These are phyloP conservation scores for Urechis unicinctus DNA, from an alignment of 2,888 invertebrate genomes.

Conservation along the genomic window DNA sequence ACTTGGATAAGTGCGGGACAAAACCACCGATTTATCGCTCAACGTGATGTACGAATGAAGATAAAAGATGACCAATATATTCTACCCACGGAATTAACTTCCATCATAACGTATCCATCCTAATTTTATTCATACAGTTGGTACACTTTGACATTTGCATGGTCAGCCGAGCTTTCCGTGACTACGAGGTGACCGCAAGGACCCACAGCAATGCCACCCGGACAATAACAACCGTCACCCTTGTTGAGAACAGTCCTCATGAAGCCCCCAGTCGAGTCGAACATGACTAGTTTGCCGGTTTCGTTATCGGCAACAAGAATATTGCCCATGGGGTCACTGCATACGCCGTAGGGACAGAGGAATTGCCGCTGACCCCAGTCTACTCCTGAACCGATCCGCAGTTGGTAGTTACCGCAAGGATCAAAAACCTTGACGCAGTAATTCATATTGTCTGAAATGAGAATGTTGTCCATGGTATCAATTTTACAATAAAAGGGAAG, in stretches of 20 bases:
- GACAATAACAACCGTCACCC: slow-evolving; percentile 7
- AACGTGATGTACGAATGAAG: too few relatives aligned
- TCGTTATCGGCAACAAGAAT: slow-evolving; percentile 15
- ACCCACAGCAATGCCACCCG: slow-evolving; percentile 13
- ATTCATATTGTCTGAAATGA: slow-evolving; percentile 31
- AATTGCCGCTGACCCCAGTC: slow-evolving; percentile 13
- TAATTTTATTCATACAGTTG: slow-evolving; percentile 1
- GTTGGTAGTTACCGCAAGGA: slow-evolving; percentile 17
- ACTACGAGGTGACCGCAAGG: slow-evolving; percentile 13
- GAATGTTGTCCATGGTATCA: slow-evolving; percentile 18
- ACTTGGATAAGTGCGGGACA: too few relatives aligned
- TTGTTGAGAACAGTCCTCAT: slow-evolving; percentile 1
- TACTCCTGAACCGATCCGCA: slow-evolving; percentile 16
- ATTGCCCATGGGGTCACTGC: slow-evolving; percentile 8
- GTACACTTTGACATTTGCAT: slow-evolving; percentile 2
- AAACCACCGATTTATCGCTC: too few relatives aligned
- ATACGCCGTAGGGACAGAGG: slow-evolving; percentile 18
- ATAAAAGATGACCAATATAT: too few relatives aligned
- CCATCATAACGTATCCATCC: too few relatives aligned
- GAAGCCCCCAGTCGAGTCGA: background rate
- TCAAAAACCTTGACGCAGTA: slow-evolving; percentile 33
- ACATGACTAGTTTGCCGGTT: slow-evolving; percentile 5
- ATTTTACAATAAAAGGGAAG: slow-evolving; percentile 14
- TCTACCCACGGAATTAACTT: too few relatives aligned
- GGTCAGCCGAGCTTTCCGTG: slow-evolving; percentile 8